phyloP scores from a whole-genome alignment of 1,140 invertebrate species.

The Orchestia grillus region DNA sequence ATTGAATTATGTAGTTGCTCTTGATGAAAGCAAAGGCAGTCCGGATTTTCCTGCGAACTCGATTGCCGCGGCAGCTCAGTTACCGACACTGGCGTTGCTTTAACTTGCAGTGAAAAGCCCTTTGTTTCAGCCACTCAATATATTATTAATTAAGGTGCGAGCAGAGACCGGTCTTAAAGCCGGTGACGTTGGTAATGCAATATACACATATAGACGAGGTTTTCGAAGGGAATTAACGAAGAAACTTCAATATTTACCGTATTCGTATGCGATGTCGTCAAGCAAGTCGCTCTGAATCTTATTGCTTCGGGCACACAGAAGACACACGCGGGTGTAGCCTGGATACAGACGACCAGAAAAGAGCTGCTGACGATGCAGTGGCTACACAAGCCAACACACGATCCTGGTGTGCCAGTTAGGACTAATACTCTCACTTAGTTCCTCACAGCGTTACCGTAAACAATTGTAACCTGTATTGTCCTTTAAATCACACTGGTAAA shows the following conservation, averaged over 20 bases:
- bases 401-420: neutral
- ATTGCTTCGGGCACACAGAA: neutral
- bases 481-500: too few relatives aligned
- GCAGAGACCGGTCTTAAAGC: neutral
- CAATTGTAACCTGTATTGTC: too few relatives aligned
- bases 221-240: neutral
- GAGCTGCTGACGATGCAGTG: neutral
- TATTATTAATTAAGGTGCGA: neutral
- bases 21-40: slow-evolving; percentile 52
- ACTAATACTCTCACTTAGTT: neutral
- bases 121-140: neutral
- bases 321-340: neutral
- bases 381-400: neutral
- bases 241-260: neutral
- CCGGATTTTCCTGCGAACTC: neutral
- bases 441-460: too few relatives aligned
- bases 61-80: neutral
- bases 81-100: neutral
- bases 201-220: too few relatives aligned
- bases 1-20: slow-evolving; percentile 41
- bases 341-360: neutral
- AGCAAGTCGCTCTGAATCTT: neutral
- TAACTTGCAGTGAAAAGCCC: neutral
- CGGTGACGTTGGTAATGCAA: neutral
- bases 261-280: neutral